A percentile compares a stretch with the other conserved stretches of the same genome.
phyloP scores from a whole-genome alignment of 2,888 invertebrate species.

The Eremobia ochroleuca region DNA sequence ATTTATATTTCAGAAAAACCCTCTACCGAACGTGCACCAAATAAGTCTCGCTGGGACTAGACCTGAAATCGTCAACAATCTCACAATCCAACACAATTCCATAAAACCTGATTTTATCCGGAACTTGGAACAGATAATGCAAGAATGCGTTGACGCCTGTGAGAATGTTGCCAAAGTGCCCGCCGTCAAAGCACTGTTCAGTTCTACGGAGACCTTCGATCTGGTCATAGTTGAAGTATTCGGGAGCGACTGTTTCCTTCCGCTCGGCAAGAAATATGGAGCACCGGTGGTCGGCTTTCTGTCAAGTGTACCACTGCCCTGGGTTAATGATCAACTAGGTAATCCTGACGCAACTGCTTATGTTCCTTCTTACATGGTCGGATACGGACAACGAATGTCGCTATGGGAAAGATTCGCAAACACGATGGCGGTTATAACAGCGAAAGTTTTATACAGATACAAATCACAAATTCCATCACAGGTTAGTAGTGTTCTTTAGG shows the following conservation, averaged over 20 bases:
- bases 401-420: conserved; percentile 88
- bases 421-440: conserved; percentile 82
- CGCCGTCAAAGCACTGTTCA: conserved; percentile 81
- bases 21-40: conserved; percentile 84
- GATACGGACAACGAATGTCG: conserved; percentile 87
- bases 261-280: conserved; percentile 88
- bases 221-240: conserved; percentile 89
- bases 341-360: conserved; percentile 91
- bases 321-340: conserved; percentile 90
- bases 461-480: conserved; percentile 87
- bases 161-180: conserved; percentile 84
- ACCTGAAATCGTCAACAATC: conserved; percentile 86
- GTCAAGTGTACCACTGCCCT: conserved; percentile 90
- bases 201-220: conserved; percentile 82
- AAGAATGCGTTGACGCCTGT: conserved; percentile 87
- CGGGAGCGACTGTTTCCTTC: conserved; percentile 91
- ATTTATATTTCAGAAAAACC: conserved; percentile 82
- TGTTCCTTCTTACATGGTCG: conserved; percentile 90
- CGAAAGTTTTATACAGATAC: conserved; percentile 84
- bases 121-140: conserved; percentile 87
- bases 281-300: conserved; percentile 90
- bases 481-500: conserved; percentile 65
- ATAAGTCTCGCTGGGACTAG: conserved; percentile 88
- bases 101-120: conserved; percentile 83
- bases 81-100: conserved; percentile 80